These are phyloP conservation scores for Planococcus citri DNA, from an alignment of 1,140 invertebrate genomes.

Conservation along the genomic window DNA sequence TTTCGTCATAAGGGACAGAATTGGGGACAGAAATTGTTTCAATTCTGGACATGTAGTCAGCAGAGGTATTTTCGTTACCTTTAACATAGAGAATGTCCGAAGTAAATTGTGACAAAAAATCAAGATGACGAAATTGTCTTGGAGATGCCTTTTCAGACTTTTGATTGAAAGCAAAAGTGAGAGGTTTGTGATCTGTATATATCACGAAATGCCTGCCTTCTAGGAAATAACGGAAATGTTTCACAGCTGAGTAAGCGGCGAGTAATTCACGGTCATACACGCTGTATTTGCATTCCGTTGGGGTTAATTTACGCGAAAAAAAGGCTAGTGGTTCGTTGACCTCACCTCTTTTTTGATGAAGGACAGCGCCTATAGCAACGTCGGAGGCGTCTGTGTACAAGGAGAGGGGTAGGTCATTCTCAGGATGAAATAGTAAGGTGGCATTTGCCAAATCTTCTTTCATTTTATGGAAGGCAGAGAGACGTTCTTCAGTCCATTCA, in stretches of 20 bases:
- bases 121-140: constrained; percentile 30
- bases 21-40: background rate
- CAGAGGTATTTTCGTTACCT: constrained; percentile 31
- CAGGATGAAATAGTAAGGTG: background rate
- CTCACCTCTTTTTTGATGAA: constrained; percentile 26
- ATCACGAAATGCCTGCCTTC: constrained; percentile 31
- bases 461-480: background rate
- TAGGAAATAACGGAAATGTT: constrained; percentile 31
- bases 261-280: constrained; percentile 35
- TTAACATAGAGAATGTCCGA: constrained; percentile 32
- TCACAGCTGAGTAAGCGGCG: constrained; percentile 30
- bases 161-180: constrained; percentile 29
- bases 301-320: constrained; percentile 22
- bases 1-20: background rate
- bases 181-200: constrained; percentile 34
- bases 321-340: constrained; percentile 21
- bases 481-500: background rate
- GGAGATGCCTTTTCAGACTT: constrained; percentile 30
- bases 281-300: constrained; percentile 15
- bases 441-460: background rate
- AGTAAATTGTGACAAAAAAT: constrained; percentile 33
- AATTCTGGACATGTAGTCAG: constrained; percentile 23
- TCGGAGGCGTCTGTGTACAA: constrained; percentile 28
- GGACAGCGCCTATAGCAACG: constrained; percentile 28
- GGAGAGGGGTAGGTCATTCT: background rate